Evolutionary conservation across 2,888 invertebrate genomes (phyloP).

Genomic region (Dryadula phaetusa): DNA sequence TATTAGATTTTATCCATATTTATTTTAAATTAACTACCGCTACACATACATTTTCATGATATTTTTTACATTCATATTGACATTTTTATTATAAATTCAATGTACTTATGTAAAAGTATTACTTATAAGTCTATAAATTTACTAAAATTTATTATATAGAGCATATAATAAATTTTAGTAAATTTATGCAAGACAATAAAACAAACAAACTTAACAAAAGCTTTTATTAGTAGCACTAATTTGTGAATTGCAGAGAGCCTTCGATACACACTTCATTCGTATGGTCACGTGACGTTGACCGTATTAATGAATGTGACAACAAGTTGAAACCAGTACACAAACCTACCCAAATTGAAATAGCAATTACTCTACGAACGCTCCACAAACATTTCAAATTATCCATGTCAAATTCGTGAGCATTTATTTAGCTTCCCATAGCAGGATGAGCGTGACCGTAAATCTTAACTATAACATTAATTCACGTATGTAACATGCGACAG

Average conservation of each 20-base stretch:
- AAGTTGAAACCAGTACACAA: conserved; percentile 23
- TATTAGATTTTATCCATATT: too few species aligned
- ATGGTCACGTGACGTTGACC: conserved; percentile 16
- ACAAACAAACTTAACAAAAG: not conserved
- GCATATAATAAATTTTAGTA: too few species aligned
- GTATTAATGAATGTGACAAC: conserved; percentile 35
- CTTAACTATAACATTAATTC: conserved; percentile 40
- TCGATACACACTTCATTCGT: conserved; percentile 16
- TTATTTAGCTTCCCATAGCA: conserved; percentile 25
- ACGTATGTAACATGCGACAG: conserved; percentile 29
- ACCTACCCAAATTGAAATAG: conserved; percentile 32
- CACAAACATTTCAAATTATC: conserved; percentile 35
- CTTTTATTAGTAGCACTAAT: not conserved
- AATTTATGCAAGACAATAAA: not conserved
- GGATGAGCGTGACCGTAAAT: conserved; percentile 35
- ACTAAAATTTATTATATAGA: too few species aligned
- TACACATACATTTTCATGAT: too few species aligned
- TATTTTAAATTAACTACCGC: too few species aligned
- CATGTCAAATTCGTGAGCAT: conserved; percentile 25
- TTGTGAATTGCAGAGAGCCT: conserved; percentile 13
- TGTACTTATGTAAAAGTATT: too few species aligned
- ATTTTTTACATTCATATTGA: too few species aligned
- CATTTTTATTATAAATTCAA: too few species aligned
- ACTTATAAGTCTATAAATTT: too few species aligned
- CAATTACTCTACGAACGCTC: conserved; percentile 30